phyloP scores from a whole-genome alignment of 2,888 invertebrate genomes.

The Chrysomela aeneicollis region DNA sequence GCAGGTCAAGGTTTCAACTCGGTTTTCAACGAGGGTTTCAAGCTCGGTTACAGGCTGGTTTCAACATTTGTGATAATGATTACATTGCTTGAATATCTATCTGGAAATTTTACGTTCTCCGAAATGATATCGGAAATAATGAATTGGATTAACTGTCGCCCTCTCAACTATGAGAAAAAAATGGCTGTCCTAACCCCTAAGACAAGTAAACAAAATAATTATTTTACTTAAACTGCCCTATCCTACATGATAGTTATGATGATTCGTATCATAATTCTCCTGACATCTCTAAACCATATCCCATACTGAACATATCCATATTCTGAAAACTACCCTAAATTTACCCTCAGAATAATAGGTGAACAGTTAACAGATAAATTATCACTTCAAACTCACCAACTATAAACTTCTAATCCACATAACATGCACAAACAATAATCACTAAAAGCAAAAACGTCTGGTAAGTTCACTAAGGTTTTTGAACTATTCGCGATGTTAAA shows the following conservation, averaged over 20 bases:
- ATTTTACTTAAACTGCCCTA: conserved; percentile 29
- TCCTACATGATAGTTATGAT: conserved; percentile 6
- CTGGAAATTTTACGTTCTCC: no score
- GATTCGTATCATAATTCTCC: conserved; percentile 8
- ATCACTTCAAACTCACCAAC: conserved; percentile 22
- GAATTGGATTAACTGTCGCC: neutral
- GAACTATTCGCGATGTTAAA: conserved; percentile 16
- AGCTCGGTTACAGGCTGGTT: neutral
- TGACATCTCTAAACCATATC: neutral
- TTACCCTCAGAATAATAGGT: conserved; percentile 20
- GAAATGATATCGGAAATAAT: neutral
- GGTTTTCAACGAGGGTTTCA: no score
- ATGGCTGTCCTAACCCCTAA: conserved; percentile 33
- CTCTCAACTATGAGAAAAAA: neutral
- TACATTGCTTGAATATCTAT: no score
- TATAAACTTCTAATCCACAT: neutral
- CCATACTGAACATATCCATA: neutral
- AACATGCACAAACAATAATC: conserved; percentile 12
- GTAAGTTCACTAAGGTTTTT: conserved; percentile 13
- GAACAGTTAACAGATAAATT: conserved; percentile 3
- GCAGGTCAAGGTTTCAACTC: conserved; percentile 2
- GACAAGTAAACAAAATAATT: conserved; percentile 23
- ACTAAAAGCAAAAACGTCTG: conserved; percentile 20
- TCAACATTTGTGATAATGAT: neutral
- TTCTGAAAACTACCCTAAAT: conserved; percentile 6